Evolutionary conservation across 1,140 invertebrate species (phyloP).

Genomic region (Bathynomus jamesi): DNA sequence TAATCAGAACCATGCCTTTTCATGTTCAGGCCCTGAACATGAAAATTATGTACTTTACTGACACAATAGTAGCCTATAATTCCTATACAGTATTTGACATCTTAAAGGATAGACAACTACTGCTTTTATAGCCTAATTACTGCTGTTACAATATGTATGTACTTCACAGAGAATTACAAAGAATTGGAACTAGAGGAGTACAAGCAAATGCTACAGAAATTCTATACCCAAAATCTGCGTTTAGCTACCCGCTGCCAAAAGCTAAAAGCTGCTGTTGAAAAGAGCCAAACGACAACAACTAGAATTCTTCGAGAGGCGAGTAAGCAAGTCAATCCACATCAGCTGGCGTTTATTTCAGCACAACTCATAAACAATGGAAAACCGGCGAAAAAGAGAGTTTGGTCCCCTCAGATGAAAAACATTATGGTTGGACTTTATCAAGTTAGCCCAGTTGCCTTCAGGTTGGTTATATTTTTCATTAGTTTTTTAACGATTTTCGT

Average conservation of each 20-base stretch:
- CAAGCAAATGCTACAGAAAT: background rate
- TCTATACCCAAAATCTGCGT: background rate
- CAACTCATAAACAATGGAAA: background rate
- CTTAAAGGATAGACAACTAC: too few relatives aligned
- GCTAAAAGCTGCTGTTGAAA: background rate
- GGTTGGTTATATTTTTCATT: background rate
- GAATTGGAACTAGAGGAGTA: background rate
- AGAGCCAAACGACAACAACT: background rate
- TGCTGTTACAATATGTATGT: background rate
- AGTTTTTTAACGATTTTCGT: too few relatives aligned
- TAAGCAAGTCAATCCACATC: background rate
- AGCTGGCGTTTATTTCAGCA: background rate
- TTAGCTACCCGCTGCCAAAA: background rate
- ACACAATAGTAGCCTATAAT: too few relatives aligned
- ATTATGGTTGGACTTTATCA: background rate
- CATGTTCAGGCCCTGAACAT: too few relatives aligned
- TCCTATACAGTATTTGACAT: too few relatives aligned
- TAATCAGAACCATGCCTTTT: background rate
- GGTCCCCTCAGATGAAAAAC: background rate
- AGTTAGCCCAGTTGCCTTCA: background rate
- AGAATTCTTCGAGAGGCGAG: background rate
- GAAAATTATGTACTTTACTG: too few relatives aligned
- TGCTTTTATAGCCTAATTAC: too few relatives aligned
- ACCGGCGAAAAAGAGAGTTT: background rate
- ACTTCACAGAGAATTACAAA: background rate